phyloP scores from a whole-genome alignment of 1,140 invertebrate genomes.

The Pseudomyrmex pallidus region DNA sequence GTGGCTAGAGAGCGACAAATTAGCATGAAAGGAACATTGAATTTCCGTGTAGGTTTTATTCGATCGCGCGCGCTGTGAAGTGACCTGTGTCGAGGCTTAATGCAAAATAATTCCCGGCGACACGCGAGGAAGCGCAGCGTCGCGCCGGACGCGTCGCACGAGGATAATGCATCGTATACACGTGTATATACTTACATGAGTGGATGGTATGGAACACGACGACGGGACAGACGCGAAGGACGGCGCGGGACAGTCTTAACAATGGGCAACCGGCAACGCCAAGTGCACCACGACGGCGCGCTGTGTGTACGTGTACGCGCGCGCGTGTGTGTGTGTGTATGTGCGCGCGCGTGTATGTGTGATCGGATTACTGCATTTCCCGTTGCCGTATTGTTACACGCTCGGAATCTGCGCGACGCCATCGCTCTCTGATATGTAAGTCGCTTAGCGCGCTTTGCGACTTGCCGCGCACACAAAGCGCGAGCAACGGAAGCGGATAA shows the following conservation, averaged over 20 bases:
- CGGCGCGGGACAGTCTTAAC: neutral
- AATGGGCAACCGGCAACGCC: slow-evolving; percentile 19
- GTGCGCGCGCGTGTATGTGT: neutral
- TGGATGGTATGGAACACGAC: neutral
- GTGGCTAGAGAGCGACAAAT: no score
- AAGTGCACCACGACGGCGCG: slow-evolving; percentile 3
- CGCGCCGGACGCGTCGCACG: slow-evolving; percentile 27
- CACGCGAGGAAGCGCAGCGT: slow-evolving; percentile 17
- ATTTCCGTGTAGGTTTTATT: neutral
- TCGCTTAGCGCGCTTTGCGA: slow-evolving; percentile 48
- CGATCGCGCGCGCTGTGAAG: neutral
- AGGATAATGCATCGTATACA: slow-evolving; percentile 49
- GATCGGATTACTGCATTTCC: slow-evolving; percentile 60
- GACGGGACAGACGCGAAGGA: neutral
- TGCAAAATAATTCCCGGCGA: slow-evolving; percentile 40
- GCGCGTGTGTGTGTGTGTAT: no score
- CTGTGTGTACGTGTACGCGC: no score
- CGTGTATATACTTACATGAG: no score
- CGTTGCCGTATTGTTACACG: slow-evolving; percentile 58
- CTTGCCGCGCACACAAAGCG: slow-evolving; percentile 36
- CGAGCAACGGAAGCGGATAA: slow-evolving; percentile 49
- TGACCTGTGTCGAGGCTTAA: neutral
- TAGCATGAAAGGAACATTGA: no score
- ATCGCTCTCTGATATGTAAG: slow-evolving; percentile 43
- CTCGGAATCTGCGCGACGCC: slow-evolving; percentile 46